Base-by-base conservation (phyloP, 1,140 invertebrate species). In the Drosophila pseudoananassae region DNA sequence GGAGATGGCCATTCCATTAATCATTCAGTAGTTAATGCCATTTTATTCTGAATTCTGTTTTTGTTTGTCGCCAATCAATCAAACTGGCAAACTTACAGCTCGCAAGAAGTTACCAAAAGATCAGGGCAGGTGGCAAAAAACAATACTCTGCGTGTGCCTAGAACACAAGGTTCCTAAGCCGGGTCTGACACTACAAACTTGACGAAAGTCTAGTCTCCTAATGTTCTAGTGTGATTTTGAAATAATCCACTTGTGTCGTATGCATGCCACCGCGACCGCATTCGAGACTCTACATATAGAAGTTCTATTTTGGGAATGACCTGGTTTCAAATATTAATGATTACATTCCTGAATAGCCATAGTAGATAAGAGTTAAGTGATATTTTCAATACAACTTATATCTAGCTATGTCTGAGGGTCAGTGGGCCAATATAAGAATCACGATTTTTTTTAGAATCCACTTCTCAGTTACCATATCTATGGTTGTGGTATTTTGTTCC, bases 1-100 rank as follows among this genome's bases (percentile, higher is more conserved):
- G 74, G 70, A 71, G 82, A 75, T 82, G 78, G 76, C 70, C 17
- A 76, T 82, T 88, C 87, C 82, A 85, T 85, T 85, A 85, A 88
- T 85, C 82, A 85, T 78, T 25, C 40, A 25, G 78, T 78, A 74
- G 83, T 88, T 85, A 85, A 85, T 78, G 82, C 78, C 82, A 88
- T 78, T 81, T 87, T 74, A 78, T 87, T 65, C 9, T 7, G 45
- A 61, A 46, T 70, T 68, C 10, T 17, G 14, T 43, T 15, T 43
- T 43, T 76, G 58, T 46, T 57, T 75, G 70, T 50, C 40, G 47
- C 65, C 61, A 31, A 31, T 31, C 31, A 31, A 31, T 31, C 31
- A 31, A 8, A 31, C 8, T 31, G 31, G 31, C 31, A 31, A 31
- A 9, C 50, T 84, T 75, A n/a, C 10, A n/a, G 12, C 31, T 33